Base-by-base conservation (phyloP, 1,140 invertebrate species). In the Cardiocondyla obscurior region DNA sequence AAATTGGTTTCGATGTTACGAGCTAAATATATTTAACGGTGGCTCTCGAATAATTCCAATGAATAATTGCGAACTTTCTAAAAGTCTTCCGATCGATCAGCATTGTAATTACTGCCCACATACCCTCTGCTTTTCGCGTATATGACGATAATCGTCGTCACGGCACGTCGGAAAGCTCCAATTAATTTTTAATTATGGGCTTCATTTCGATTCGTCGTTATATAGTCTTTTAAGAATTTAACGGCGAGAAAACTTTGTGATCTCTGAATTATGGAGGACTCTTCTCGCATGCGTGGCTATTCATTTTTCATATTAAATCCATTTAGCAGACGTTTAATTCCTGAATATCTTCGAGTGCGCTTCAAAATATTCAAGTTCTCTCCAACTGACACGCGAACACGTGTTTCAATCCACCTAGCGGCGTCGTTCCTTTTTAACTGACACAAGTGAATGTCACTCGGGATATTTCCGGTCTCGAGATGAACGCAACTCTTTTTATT, bases 161-260 rank as follows among this genome's bases (percentile, higher is more conserved):
- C 55, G 53, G 76, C 42, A 67, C 33, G 77, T 87, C 82, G 85
- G 79, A 74, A 83, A 84, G 82, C 55, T 76, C 64, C 82, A 81
- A 87, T 87, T 88, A 88, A 84, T 84, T 58, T 58, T 82, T 70
- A 84, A 87, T 87, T 84, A 84, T 57, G 33, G 39, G 25, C 44
- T 74, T 76, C 60, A 39, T 39, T 36, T 65, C 77, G 36, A 53
- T 12, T 22, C 67, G 74, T 65, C 62, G 67, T 79, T 67, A 67
- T 79, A 25, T 33, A 39, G 74, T 67, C 44, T 58, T 57, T 67
- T 79, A 62, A 53, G 62, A 67, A 67, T 79, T 79, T 39, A 79
- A 30, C 33, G 14, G 22, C 33, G 74, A 67, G 60, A 42, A 79
- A 79, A 79, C 62, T 79, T 67, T 2, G 46, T 25, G 33, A 33